Evolutionary conservation across 2,888 invertebrate species (phyloP).

Genomic region (Lasioglossum villosulum): DNA sequence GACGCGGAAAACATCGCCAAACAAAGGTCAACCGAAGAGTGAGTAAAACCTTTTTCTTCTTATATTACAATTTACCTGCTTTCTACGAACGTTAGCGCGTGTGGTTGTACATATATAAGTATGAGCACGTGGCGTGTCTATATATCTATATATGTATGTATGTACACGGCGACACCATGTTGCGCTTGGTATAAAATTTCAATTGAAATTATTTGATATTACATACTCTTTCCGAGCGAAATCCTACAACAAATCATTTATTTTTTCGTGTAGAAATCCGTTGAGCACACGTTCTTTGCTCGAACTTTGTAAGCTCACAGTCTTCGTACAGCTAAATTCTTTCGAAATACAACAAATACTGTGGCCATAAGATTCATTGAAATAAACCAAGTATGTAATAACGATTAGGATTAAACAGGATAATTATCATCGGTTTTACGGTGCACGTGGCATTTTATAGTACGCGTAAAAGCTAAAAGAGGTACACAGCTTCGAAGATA

Average conservation of each 20-base stretch:
- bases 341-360: not conserved
- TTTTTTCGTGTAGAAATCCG: not conserved
- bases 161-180: conserved; percentile 42
- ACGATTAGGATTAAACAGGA: not conserved
- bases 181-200: conserved; percentile 35
- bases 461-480: not conserved
- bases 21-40: conserved; percentile 48
- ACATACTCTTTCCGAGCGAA: not conserved
- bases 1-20: not conserved
- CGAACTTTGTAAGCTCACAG: not conserved
- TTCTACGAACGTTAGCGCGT: conserved; percentile 1
- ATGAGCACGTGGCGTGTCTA: conserved; percentile 42
- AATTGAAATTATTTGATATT: conserved; percentile 12
- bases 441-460: conserved; percentile 9
- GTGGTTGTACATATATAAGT: not conserved
- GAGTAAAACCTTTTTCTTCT: conserved; percentile 35
- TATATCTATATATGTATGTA: not conserved
- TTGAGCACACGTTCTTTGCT: not conserved
- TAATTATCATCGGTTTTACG: not conserved
- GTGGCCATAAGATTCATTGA: not conserved
- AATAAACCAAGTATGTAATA: not conserved
- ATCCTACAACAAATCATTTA: not conserved
- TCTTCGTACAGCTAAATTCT: not conserved
- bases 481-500: conserved; percentile 12
- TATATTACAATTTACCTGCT: not conserved